Base-by-base conservation (phyloP, 2,888 invertebrate genomes). In the Pseudococcus viburni region DNA sequence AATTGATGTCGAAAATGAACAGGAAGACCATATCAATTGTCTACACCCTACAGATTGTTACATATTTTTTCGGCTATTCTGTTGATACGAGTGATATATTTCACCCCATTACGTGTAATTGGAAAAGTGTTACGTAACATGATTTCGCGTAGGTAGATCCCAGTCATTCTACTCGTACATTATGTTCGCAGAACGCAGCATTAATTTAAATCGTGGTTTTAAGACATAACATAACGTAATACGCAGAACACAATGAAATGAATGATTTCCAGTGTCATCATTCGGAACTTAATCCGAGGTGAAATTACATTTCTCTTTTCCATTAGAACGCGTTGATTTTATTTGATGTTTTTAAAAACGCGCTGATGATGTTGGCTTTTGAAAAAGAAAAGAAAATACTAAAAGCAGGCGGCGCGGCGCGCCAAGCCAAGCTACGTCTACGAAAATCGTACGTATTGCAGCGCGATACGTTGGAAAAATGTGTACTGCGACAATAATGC, bases 291-390 rank as follows among this genome's bases (percentile, higher is more conserved):
- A 77, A 77, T 77, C 39, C 77, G 39, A 77, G 17, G 1, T 77
- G 19, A 77, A 77, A 77, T 77, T 39, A 77, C 77, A n/a, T 77
- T 77, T 77, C 77, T 39, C 19, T 39, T 77, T 77, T 77, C 77
- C 77, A 77, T 39, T 33, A 42, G 11, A n/a, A 19, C 77, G 33
- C 15, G 77, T 12, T 77, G 77, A 42, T 77, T 77, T 22, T 64
- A 64, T 64, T 64, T 64, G 64, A 64, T 64, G 64, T 64, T 64
- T 42, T 64, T 11, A 64, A 64, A 64, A 64, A 22, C 64, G 39
- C 7, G 0, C 39, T 7, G 39, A 39, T 39, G 8, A 77, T n/a
- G 77, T 39, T 77, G 17, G 39, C 17, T 77, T 64, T 64, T 9
- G 6, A 9, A 42, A 42, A 42, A 42, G 9, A 9, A 4, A n/a